phyloP scores from a whole-genome alignment of 2,113 vertebrate species.

The Pipa parva region DNA sequence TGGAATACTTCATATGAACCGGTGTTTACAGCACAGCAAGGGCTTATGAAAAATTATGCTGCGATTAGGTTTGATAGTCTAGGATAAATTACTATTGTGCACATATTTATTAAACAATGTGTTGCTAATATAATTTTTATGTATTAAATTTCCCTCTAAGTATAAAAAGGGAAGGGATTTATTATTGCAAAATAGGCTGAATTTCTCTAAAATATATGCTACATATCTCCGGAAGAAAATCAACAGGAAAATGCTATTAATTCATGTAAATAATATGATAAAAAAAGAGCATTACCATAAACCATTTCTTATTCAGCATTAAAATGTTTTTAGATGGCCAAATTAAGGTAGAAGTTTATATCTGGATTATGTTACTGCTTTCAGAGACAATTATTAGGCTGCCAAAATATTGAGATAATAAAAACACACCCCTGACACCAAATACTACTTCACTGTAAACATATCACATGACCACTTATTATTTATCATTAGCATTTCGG shows the following conservation, averaged over 20 bases:
- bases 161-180: conserved; percentile 20
- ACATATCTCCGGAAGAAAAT: conserved; percentile 18
- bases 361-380: neutral
- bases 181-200: conserved; percentile 19
- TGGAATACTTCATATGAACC: conserved; percentile 30
- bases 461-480: no score
- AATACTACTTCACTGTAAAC: neutral
- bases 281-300: neutral
- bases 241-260: conserved; percentile 27
- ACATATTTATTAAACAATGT: conserved; percentile 39
- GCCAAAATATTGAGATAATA: neutral
- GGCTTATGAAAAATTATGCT: conserved; percentile 33
- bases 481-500: no score
- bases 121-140: conserved; percentile 38
- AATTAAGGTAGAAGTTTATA: neutral
- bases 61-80: conserved; percentile 40
- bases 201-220: conserved; percentile 15
- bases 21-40: conserved; percentile 31
- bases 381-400: neutral
- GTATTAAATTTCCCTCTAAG: conserved; percentile 15
- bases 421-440: neutral
- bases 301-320: neutral
- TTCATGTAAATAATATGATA: conserved; percentile 5
- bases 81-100: conserved; percentile 29
- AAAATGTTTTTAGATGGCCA: neutral